A percentile compares a stretch with the other conserved stretches of the same genome.
phyloP scores from a whole-genome alignment of 2,888 invertebrate genomes.

The Steinernema scapterisci region DNA sequence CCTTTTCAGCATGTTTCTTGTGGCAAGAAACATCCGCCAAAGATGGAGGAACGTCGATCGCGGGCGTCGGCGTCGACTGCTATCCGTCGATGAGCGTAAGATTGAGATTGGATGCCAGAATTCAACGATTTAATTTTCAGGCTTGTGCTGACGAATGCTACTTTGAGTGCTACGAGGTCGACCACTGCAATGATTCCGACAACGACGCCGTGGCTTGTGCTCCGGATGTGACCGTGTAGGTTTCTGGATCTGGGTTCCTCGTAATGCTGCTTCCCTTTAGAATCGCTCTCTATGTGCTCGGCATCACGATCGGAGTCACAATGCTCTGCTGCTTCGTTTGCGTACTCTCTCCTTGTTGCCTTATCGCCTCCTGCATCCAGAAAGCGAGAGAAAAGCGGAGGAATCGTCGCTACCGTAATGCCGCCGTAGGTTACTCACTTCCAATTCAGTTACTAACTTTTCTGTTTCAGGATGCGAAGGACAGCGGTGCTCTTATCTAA shows the following conservation, averaged over 20 bases:
- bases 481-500: no score
- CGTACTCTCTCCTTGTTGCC: background rate
- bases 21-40: background rate
- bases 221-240: background rate
- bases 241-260: no score
- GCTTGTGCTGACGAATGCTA: background rate
- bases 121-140: background rate
- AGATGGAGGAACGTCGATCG: background rate
- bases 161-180: background rate
- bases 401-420: no score
- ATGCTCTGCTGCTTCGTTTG: conserved; percentile 1
- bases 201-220: background rate
- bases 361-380: background rate
- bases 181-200: conserved; percentile 13
- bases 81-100: background rate
- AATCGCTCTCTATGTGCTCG: background rate
- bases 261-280: background rate
- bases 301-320: background rate
- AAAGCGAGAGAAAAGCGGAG: no score
- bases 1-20: background rate
- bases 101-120: background rate
- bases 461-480: no score
- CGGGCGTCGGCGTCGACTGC: background rate
- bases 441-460: no score
- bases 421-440: no score